Percentiles rank a stretch among this genome's conserved stretches.
phyloP scores from a whole-genome alignment of 2,113 vertebrate species.

The Scatophagus argus region DNA sequence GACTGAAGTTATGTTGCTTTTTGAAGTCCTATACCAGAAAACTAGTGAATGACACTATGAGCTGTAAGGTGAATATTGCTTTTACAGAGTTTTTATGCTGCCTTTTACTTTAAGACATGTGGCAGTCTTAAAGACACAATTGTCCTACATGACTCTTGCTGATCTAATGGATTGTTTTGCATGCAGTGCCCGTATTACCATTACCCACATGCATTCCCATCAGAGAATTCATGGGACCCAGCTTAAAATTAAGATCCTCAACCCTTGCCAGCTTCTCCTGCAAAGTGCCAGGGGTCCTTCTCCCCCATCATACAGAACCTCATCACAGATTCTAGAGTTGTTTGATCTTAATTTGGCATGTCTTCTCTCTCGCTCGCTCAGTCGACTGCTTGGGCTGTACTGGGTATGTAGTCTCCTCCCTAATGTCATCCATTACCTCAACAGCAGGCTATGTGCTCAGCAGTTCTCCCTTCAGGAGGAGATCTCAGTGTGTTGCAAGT shows the following conservation, averaged over 20 bases:
- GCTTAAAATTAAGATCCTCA: conserved; percentile 38
- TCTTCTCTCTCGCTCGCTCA: conserved; percentile 6
- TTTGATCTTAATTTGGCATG: conserved; percentile 34
- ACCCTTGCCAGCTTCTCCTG: conserved; percentile 37
- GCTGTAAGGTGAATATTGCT: not conserved
- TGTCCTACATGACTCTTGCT: not conserved
- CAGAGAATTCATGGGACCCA: not conserved
- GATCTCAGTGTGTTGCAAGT: conserved; percentile 7
- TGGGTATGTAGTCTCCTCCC: conserved; percentile 12
- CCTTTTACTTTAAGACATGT: not conserved
- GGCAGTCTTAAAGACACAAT: not conserved
- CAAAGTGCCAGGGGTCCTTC: conserved; percentile 7
- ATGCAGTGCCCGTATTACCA: conserved; percentile 14
- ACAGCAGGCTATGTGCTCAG: conserved; percentile 34
- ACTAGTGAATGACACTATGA: not conserved
- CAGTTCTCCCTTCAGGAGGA: not conserved
- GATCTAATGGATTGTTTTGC: conserved; percentile 32
- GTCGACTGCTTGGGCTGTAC: not conserved
- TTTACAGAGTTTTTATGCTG: not conserved
- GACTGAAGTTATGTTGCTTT: not conserved
- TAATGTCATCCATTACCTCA: conserved; percentile 48
- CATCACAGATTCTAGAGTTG: conserved; percentile 38
- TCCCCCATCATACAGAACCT: conserved; percentile 17
- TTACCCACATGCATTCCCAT: conserved; percentile 15
- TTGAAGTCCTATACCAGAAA: not conserved